Percentiles rank a stretch among this genome's conserved stretches.
Conservation (phyloP, 1,140 invertebrate genomes). For the Plodia interpunctella region DNA sequence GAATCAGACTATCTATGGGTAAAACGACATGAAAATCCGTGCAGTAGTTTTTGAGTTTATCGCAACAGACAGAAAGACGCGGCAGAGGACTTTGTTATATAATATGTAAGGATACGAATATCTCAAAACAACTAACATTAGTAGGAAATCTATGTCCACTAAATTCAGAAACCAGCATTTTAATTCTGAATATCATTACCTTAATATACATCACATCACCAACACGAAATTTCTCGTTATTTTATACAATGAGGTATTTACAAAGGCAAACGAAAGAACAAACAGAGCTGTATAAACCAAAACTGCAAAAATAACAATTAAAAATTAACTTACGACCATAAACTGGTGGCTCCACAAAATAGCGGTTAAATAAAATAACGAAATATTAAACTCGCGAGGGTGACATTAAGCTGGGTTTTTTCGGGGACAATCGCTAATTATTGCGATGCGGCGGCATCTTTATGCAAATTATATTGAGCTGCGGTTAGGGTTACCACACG, state of each 20-base stretch:
- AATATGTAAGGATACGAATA: too few relatives aligned
- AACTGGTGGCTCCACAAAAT: neutral
- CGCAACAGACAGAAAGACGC: too few relatives aligned
- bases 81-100: too few relatives aligned
- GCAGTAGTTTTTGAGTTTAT: too few relatives aligned
- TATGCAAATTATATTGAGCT: slow-evolving; percentile 16
- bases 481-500: neutral
- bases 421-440: slow-evolving; percentile 6
- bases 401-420: neutral
- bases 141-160: too few relatives aligned
- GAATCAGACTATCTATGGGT: too few relatives aligned
- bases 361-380: neutral
- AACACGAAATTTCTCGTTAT: too few relatives aligned
- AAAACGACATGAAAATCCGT: too few relatives aligned
- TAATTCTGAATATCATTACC: too few relatives aligned
- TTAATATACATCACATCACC: too few relatives aligned
- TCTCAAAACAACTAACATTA: too few relatives aligned
- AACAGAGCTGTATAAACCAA: neutral
- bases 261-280: neutral
- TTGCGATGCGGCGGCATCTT: slow-evolving; percentile 14
- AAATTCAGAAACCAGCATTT: too few relatives aligned
- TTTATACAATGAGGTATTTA: neutral
- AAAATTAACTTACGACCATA: neutral
- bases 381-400: slow-evolving; percentile 5
- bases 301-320: neutral